A percentile compares a stretch with the other conserved stretches of the same genome.
Conservation (phyloP, 2,888 invertebrate species). For the Diadegma fenestrale region DNA sequence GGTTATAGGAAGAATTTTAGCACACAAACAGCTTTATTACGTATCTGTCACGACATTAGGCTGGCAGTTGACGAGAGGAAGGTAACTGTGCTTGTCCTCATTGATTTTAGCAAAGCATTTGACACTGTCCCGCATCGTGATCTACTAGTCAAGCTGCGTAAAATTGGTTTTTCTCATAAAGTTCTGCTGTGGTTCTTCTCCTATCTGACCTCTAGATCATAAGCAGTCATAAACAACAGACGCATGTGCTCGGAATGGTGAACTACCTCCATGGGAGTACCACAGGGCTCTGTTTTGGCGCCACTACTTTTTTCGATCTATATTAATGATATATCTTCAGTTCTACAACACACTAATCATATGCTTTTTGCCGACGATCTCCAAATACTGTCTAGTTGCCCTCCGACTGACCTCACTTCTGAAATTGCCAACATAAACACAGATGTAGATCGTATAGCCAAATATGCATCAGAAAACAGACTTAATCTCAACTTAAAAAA, state of each 20-base stretch:
- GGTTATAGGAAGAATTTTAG: background rate
- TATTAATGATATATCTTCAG: background rate
- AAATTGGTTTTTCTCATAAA: background rate
- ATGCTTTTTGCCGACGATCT: background rate
- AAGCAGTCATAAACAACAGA: background rate
- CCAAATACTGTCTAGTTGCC: background rate
- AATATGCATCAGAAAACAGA: background rate
- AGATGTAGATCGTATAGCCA: background rate
- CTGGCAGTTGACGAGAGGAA: background rate
- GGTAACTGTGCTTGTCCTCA: background rate
- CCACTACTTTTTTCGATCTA: background rate
- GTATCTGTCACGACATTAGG: background rate
- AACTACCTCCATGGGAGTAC: background rate
- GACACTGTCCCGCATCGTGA: background rate
- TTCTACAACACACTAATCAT: background rate
- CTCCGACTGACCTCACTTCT: background rate
- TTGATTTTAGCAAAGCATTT: background rate
- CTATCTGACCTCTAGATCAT: background rate
- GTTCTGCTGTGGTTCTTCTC: background rate
- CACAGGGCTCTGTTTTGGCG: background rate
- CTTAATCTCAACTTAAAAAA: background rate
- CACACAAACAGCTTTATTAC: background rate
- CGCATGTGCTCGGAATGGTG: background rate
- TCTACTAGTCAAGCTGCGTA: background rate
- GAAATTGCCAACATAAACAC: background rate